Evolutionary conservation across 2,888 invertebrate genomes (phyloP).

Genomic region (Calameuta idolon): DNA sequence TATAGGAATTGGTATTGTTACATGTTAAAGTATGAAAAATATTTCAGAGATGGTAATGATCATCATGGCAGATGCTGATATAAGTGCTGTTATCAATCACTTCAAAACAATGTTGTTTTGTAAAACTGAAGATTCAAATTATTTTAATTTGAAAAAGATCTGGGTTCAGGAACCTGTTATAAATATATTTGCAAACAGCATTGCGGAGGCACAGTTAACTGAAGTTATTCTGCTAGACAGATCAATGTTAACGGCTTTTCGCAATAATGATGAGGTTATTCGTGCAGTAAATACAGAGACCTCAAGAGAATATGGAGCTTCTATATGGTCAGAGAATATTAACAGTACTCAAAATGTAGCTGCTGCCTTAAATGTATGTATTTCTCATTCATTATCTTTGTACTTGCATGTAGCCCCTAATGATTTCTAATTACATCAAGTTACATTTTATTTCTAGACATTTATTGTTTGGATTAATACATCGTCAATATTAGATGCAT

Average conservation of each 20-base stretch:
- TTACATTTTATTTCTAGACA: not conserved
- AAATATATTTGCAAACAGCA: conserved; percentile 21
- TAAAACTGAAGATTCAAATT: conserved; percentile 28
- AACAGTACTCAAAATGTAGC: conserved; percentile 29
- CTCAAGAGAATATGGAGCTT: conserved; percentile 18
- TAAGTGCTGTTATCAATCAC: conserved; percentile 27
- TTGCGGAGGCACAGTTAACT: conserved; percentile 26
- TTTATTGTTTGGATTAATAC: conserved; percentile 33
- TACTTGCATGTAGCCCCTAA: not conserved
- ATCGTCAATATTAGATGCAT: not conserved
- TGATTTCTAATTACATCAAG: not conserved
- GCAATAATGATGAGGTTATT: conserved; percentile 29
- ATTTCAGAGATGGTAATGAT: conserved; percentile 29
- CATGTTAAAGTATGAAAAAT: conserved; percentile 26
- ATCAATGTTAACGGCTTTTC: conserved; percentile 29
- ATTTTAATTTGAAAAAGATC: conserved; percentile 31
- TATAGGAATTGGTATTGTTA: conserved; percentile 30
- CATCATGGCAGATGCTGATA: conserved; percentile 32
- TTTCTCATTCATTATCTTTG: not conserved
- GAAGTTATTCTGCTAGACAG: conserved; percentile 22
- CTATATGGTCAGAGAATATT: conserved; percentile 34
- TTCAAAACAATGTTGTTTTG: conserved; percentile 21
- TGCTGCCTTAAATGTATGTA: conserved; percentile 13
- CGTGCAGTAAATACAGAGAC: not conserved
- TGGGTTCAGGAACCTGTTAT: conserved; percentile 32